Base-by-base conservation (phyloP, 2,888 invertebrate species). In the Norana najaformis region DNA sequence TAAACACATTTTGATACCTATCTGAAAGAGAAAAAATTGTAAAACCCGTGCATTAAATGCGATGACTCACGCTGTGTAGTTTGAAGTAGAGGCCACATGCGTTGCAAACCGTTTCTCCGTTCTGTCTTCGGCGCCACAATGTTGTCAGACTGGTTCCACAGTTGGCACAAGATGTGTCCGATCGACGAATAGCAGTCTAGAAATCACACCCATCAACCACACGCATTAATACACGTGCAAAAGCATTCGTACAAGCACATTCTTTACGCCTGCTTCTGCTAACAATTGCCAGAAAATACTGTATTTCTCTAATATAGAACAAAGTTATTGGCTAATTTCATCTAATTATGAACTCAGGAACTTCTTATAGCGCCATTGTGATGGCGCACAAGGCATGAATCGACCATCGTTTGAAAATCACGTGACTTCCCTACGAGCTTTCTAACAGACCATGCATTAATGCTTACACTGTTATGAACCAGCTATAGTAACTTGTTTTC, bases 11-110 rank as follows among this genome's bases (percentile, higher is more conserved):
- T 47, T 16, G 41, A 13, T 23, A 47, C 23, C 4, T 1, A 47
- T 20, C 20, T 47, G 1, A 5, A 47, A 23, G n/a, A n/a, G n/a
- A 69, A n/a, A 16, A 30, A 16, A n/a, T n/a, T n/a, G n/a, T n/a
- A n/a, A n/a, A n/a, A n/a, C n/a, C n/a, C n/a, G n/a, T n/a, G n/a
- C n/a, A n/a, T n/a, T n/a, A n/a, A 2, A 16, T 69, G 69, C 69
- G 69, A n/a, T 69, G n/a, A 69, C 85, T 85, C 35, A 85, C 85
- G 35, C 16, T 85, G 85, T 85, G 85, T 14, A 85, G 85, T 37
- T 85, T 85, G 85, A 85, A 85, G 36, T 85, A 85, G 35, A 85
- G 85, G 23, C 85, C 85, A 23, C 85, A 85, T 37, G 85, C 85
- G 85, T 85, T 85, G 36, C 85, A 85, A 37, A 85, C 85, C 20